These are phyloP conservation scores for Cryptus viduatorius DNA, from an alignment of 2,888 invertebrate genomes.

Conservation along the genomic window DNA sequence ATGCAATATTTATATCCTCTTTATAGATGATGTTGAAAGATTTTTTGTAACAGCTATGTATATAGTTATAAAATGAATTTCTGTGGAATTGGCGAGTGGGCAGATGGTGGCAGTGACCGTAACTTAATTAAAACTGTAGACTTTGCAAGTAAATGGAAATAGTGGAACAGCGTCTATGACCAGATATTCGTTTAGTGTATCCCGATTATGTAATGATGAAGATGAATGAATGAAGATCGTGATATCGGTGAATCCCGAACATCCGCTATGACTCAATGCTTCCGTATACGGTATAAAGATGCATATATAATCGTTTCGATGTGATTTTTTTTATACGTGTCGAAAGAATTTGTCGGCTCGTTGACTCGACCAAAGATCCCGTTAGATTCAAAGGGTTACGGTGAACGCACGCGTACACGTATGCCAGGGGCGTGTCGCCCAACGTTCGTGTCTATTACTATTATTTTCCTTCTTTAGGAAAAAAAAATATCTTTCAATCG, in stretches of 20 bases:
- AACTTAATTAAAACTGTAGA: neutral
- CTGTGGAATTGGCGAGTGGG: neutral
- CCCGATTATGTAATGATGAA: neutral
- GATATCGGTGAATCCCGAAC: neutral
- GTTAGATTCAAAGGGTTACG: slow-evolving; percentile 51
- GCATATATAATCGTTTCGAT: neutral
- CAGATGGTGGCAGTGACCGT: neutral
- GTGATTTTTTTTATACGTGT: slow-evolving; percentile 13
- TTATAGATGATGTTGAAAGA: neutral
- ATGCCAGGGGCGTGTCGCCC: slow-evolving; percentile 32
- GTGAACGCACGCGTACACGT: slow-evolving; percentile 43
- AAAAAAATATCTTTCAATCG: neutral
- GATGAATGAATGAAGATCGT: neutral
- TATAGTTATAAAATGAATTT: slow-evolving; percentile 8
- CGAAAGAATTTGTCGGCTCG: slow-evolving; percentile 43
- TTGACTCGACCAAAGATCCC: slow-evolving; percentile 31
- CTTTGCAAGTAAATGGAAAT: slow-evolving; percentile 2
- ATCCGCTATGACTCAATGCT: slow-evolving; percentile 3
- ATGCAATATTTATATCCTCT: neutral
- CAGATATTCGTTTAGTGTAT: neutral
- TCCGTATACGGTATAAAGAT: slow-evolving; percentile 6
- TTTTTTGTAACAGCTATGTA: neutral
- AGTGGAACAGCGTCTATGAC: neutral
- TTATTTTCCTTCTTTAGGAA: neutral
- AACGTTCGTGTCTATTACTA: neutral